Conservation (phyloP, 1,140 invertebrate species). For the Radopholus similis region DNA sequence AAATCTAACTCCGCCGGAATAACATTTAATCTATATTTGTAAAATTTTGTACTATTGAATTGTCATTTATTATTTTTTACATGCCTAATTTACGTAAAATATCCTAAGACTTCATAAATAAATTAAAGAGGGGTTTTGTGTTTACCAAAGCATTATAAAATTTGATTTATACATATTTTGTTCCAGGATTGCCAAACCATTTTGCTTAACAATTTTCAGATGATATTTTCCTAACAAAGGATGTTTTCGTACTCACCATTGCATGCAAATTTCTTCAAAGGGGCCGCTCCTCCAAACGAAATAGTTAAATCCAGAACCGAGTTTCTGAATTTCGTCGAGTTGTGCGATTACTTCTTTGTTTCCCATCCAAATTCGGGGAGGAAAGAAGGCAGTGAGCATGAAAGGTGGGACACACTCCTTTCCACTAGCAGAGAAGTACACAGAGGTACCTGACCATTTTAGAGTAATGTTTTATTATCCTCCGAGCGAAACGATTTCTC, state of each 20-base stretch:
- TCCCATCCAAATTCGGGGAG: slow-evolving; percentile 28
- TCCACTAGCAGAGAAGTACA: background rate
- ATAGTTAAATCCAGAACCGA: slow-evolving; percentile 12
- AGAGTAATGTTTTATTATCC: slow-evolving; percentile 11
- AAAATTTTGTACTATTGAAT: too few relatives aligned
- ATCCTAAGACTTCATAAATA: too few relatives aligned
- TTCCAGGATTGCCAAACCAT: too few relatives aligned
- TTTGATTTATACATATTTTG: too few relatives aligned
- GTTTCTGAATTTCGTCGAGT: slow-evolving; percentile 27
- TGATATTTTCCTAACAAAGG: background rate
- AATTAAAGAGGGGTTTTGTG: too few relatives aligned
- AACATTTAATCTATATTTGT: too few relatives aligned
- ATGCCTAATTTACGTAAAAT: too few relatives aligned
- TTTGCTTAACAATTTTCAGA: too few relatives aligned
- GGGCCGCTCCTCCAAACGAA: background rate
- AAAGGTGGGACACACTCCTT: background rate
- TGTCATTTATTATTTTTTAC: too few relatives aligned
- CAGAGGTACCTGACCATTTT: background rate
- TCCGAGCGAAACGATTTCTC: background rate
- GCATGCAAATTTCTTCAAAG: background rate
- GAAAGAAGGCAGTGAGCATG: slow-evolving; percentile 27
- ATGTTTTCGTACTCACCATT: slow-evolving; percentile 13
- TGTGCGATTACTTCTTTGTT: slow-evolving; percentile 26
- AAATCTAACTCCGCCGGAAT: too few relatives aligned
- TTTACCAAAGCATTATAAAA: too few relatives aligned